These are phyloP conservation scores for Brachionus calyciflorus DNA, from an alignment of 1,140 invertebrate species.

Conservation along the genomic window DNA sequence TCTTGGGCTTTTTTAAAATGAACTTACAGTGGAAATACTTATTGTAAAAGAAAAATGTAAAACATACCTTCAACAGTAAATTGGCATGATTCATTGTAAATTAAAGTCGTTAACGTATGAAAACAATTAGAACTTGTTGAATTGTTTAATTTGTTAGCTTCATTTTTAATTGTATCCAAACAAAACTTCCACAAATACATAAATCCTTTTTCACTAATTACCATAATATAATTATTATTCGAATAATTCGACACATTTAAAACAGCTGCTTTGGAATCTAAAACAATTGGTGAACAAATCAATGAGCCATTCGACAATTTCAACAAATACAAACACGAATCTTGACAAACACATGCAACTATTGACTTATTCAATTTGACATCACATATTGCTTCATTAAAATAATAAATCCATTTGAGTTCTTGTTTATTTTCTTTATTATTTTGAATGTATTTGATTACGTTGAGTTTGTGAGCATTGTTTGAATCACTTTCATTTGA, in stretches of 20 bases:
- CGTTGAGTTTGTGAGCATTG: neutral
- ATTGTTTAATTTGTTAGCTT: too few relatives aligned
- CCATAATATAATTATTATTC: conserved; percentile 55
- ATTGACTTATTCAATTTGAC: conserved; percentile 15
- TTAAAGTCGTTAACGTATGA: conserved; percentile 10
- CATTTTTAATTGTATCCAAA: neutral
- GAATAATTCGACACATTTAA: conserved; percentile 49
- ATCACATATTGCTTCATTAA: conserved; percentile 7
- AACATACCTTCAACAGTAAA: neutral
- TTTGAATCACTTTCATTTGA: neutral
- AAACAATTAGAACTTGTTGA: neutral
- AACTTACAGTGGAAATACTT: too few relatives aligned
- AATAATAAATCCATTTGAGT: conserved; percentile 24
- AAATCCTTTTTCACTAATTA: conserved; percentile 55
- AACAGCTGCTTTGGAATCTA: conserved; percentile 62
- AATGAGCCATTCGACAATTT: conserved; percentile 63
- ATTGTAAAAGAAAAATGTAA: too few relatives aligned
- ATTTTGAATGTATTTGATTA: conserved; percentile 7
- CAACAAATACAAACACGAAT: conserved; percentile 68
- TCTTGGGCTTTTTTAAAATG: too few relatives aligned
- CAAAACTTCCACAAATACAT: conserved; percentile 55
- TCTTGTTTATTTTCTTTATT: conserved; percentile 24
- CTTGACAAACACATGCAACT: conserved; percentile 67
- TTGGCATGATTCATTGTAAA: conserved; percentile 3
- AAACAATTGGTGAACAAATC: conserved; percentile 66